These are phyloP conservation scores for Idaea straminata DNA, from an alignment of 2,888 invertebrate genomes.

Conservation along the genomic window DNA sequence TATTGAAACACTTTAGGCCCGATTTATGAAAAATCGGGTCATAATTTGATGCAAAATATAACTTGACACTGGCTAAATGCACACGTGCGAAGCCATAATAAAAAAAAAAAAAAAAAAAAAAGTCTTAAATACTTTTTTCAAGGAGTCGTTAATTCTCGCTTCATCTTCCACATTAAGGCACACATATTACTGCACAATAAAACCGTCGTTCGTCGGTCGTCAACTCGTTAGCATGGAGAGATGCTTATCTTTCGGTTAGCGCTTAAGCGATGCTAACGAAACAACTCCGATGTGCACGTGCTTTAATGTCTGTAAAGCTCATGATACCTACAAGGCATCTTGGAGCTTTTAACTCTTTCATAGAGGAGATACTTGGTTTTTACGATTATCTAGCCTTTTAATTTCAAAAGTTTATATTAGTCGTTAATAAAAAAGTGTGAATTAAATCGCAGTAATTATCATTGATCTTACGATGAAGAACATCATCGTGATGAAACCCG, in stretches of 20 bases:
- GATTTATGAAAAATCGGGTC: no score
- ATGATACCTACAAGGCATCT: background rate
- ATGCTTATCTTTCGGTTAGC: slow-evolving; percentile 44
- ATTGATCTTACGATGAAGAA: no score
- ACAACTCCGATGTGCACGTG: slow-evolving; percentile 13
- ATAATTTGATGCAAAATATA: no score
- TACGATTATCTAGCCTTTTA: background rate
- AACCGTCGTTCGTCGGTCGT: slow-evolving; percentile 34
- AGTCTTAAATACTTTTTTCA: background rate
- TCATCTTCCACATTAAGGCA: slow-evolving; percentile 17
- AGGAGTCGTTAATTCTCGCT: slow-evolving; percentile 9
- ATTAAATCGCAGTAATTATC: no score
- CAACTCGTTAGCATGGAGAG: slow-evolving; percentile 41
- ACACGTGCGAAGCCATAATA: no score
- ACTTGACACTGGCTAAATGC: no score
- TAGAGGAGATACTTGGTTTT: background rate
- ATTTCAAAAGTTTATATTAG: no score
- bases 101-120: no score
- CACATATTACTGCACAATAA: slow-evolving; percentile 34
- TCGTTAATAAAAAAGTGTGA: no score
- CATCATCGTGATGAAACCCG: no score
- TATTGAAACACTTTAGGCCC: no score
- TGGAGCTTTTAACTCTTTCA: background rate
- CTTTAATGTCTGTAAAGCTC: slow-evolving; percentile 23
- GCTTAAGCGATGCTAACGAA: slow-evolving; percentile 23